Conservation (phyloP, 2,888 invertebrate genomes). For the Conus canariensis region DNA sequence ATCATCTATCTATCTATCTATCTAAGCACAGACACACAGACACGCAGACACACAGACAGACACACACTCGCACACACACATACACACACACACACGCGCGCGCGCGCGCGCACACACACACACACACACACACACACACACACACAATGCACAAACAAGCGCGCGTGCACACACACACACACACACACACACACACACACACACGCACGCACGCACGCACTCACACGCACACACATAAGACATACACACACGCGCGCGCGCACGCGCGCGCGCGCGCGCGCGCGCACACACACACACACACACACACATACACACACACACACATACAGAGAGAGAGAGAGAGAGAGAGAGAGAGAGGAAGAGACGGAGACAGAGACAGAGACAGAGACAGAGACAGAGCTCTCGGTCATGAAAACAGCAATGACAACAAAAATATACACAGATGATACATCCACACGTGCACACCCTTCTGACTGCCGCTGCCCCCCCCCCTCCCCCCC, state of each 20-base stretch:
- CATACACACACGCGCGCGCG: too few species aligned
- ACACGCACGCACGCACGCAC: background rate
- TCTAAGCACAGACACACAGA: background rate
- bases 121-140: conserved; percentile 14
- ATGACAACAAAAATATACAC: too few species aligned
- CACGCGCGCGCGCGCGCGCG: too few species aligned
- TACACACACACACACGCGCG: background rate
- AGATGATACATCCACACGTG: too few species aligned
- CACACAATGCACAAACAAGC: background rate
- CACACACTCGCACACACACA: background rate
- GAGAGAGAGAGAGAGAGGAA: conserved; percentile 3
- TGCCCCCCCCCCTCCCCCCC: too few species aligned
- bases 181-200: conserved; percentile 10
- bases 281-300: too few species aligned
- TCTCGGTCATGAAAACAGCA: too few species aligned
- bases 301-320: too few species aligned
- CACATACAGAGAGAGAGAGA: background rate
- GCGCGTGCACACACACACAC: background rate
- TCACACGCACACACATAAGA: too few species aligned
- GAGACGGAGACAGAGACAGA: too few species aligned
- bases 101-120: background rate
- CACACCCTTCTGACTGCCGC: too few species aligned
- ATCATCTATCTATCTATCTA: too few species aligned
- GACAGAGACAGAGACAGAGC: background rate
- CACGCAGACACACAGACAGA: background rate